Conservation (phyloP, 2,888 invertebrate genomes). For the Steinernema scapterisci region DNA sequence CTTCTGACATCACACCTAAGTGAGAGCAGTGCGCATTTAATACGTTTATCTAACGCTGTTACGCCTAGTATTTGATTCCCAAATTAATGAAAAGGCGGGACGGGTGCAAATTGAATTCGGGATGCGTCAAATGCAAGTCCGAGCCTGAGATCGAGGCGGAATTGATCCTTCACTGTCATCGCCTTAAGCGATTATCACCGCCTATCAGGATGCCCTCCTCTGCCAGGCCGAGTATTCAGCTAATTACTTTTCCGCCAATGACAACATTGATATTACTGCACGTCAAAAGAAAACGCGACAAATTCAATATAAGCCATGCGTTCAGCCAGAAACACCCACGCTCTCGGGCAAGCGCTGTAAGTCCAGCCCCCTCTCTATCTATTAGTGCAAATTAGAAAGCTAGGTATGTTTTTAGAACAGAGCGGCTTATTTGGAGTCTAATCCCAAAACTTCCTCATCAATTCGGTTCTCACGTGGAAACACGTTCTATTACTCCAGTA, state of each 20-base stretch:
- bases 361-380: conserved; percentile 20
- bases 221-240: background rate
- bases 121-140: background rate
- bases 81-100: background rate
- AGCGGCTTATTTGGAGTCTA: background rate
- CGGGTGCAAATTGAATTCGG: background rate
- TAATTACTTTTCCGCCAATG: conserved; percentile 23
- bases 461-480: too few relatives aligned
- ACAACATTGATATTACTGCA: conserved; percentile 22
- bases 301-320: conserved; percentile 29
- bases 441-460: background rate
- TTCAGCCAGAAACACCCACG: conserved; percentile 23
- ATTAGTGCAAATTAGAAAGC: conserved; percentile 16
- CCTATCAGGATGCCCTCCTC: background rate
- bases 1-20: conserved; percentile 8
- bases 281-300: conserved; percentile 27
- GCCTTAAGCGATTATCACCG: background rate
- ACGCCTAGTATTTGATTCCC: background rate
- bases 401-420: background rate
- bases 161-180: conserved; percentile 8
- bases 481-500: too few relatives aligned
- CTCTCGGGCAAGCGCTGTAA: background rate
- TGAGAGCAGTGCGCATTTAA: background rate
- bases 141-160: background rate
- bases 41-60: conserved; percentile 2